A percentile compares a stretch with the other conserved stretches of the same genome.
Conservation (phyloP, 2,888 invertebrate species). For the Tridacna gigas region DNA sequence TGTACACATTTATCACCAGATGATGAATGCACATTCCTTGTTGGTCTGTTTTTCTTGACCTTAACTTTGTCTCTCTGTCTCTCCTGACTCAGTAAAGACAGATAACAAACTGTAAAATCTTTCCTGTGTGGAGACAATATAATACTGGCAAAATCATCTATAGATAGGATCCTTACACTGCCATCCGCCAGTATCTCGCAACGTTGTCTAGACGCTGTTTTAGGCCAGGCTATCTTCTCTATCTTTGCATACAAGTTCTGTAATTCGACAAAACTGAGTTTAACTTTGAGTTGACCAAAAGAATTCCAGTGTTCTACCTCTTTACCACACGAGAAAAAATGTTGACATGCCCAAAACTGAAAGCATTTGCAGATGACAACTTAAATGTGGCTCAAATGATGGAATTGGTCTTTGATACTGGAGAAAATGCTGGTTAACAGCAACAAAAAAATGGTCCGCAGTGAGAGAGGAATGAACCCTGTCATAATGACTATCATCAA, state of each 20-base stretch:
- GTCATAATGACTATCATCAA: too few relatives aligned
- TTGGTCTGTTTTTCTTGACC: slow-evolving; percentile 13
- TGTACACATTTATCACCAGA: neutral
- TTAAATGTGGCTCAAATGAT: too few relatives aligned
- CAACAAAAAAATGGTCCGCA: too few relatives aligned
- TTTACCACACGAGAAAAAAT: too few relatives aligned
- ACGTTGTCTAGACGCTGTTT: slow-evolving; percentile 57
- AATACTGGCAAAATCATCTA: slow-evolving; percentile 79
- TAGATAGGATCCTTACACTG: slow-evolving; percentile 73
- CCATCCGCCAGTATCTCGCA: slow-evolving; percentile 76
- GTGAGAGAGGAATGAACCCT: too few relatives aligned
- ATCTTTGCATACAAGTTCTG: slow-evolving; percentile 79
- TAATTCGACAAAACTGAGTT: too few relatives aligned
- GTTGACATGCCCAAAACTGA: too few relatives aligned
- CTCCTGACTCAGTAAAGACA: slow-evolving; percentile 76
- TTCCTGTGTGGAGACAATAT: slow-evolving; percentile 78
- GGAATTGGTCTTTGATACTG: too few relatives aligned
- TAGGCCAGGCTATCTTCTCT: slow-evolving; percentile 76
- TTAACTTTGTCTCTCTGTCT: slow-evolving; percentile 45
- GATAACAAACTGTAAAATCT: slow-evolving; percentile 80
- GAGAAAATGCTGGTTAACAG: too few relatives aligned
- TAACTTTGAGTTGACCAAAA: too few relatives aligned
- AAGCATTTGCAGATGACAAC: too few relatives aligned
- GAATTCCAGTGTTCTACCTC: too few relatives aligned
- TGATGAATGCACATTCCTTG: neutral